phyloP scores from a whole-genome alignment of 2,797 vertebrate species.

The Hirundo rustica region DNA sequence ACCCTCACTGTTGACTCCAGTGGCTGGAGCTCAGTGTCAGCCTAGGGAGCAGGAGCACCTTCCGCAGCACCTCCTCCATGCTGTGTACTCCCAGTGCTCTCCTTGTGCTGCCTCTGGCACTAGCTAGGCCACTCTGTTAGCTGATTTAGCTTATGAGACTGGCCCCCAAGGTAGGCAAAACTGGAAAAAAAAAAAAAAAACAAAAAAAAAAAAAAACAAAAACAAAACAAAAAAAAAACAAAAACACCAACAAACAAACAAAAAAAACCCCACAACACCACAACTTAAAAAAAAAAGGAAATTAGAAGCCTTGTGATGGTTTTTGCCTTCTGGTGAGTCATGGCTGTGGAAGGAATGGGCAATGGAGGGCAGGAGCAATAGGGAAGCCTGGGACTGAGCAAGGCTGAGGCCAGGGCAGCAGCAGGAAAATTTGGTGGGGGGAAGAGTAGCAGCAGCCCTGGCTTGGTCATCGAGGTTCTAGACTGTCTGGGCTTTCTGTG shows the following conservation, averaged over 20 bases:
- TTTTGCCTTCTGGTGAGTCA: background rate
- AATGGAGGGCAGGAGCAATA: background rate
- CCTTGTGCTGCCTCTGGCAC: background rate
- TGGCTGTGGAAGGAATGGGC: background rate
- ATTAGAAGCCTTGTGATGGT: background rate
- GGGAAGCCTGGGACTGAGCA: background rate
- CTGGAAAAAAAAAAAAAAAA: background rate
- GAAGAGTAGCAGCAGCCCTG: background rate
- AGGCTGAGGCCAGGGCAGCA: background rate
- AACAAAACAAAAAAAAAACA: too few species aligned
- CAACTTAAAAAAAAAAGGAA: background rate
- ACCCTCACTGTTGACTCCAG: background rate
- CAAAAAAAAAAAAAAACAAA: too few species aligned
- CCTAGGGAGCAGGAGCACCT: background rate
- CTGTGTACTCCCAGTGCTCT: background rate
- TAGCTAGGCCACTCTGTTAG: background rate
- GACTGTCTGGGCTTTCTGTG: conserved; percentile 2
- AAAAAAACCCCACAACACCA: too few species aligned
- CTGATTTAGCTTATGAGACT: background rate
- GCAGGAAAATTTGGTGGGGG: background rate
- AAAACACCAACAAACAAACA: too few species aligned
- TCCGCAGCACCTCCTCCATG: background rate
- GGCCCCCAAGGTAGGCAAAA: background rate
- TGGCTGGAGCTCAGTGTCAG: accelerated
- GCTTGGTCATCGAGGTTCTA: background rate